These are phyloP conservation scores for Magallana nippona DNA, from an alignment of 2,888 invertebrate species.

Conservation along the genomic window DNA sequence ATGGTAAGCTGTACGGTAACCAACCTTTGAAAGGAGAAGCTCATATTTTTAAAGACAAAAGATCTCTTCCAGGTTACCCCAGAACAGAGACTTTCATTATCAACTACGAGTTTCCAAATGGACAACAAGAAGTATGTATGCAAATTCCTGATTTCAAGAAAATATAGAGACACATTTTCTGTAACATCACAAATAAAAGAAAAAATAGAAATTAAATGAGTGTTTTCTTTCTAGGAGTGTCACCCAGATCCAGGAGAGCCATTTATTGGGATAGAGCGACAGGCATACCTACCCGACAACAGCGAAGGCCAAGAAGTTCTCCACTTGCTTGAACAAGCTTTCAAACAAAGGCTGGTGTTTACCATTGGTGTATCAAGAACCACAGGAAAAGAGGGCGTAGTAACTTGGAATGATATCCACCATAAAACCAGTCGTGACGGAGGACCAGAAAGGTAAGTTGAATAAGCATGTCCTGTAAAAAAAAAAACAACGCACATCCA, in stretches of 20 bases:
- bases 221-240: conserved; percentile 50
- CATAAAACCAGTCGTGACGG: conserved; percentile 73
- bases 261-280: conserved; percentile 64
- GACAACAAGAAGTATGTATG: conserved; percentile 33
- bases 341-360: conserved; percentile 69
- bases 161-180: too few species aligned
- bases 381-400: conserved; percentile 65
- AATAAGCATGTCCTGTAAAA: too few species aligned
- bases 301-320: conserved; percentile 67
- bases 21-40: conserved; percentile 39
- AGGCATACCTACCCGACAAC: conserved; percentile 72
- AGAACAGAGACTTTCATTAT: conserved; percentile 33
- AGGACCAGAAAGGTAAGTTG: conserved; percentile 62
- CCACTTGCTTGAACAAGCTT: conserved; percentile 67
- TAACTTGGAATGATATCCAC: conserved; percentile 76
- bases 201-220: too few species aligned
- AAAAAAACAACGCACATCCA: too few species aligned
- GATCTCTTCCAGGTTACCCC: conserved; percentile 34
- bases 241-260: conserved; percentile 70
- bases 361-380: conserved; percentile 73
- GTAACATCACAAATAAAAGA: too few species aligned
- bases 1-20: conserved; percentile 39
- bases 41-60: neutral
- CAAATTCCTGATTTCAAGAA: too few species aligned
- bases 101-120: conserved; percentile 39